Base-by-base conservation (phyloP, 2,888 invertebrate species). In the Hermaeophaga mercurialis region DNA sequence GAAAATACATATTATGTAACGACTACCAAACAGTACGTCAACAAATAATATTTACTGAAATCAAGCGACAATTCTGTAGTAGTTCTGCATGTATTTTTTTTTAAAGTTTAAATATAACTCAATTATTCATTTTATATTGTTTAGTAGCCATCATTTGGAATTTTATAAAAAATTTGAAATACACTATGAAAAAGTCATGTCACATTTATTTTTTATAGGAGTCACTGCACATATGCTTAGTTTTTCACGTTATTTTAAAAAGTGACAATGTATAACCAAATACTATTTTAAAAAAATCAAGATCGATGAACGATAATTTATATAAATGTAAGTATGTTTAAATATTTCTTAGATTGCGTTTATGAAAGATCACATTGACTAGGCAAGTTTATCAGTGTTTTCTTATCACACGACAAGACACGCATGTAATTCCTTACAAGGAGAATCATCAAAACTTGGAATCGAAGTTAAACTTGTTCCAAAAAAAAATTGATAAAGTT, bases 341-440 rank as follows among this genome's bases (percentile, higher is more conserved):
- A 63, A 64, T 60, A 65, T 64, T 60, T 63, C 64, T 65, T 64
- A 64, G 67, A 67, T 67, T 68, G 67, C 67, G 67, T 63, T 63
- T 64, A 66, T 68, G 66, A 67, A 69, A 66, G 58, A 66, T 65
- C 68, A 67, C 70, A 67, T 70, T 70, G 69, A 70, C 66, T 63
- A 66, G 66, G 60, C 66, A 63, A 59, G 67, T 69, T 69, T 67
- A 67, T 67, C 67, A 62, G 58, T 14, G 45, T 62, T 63, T 59
- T 59, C 66, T 69, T 69, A 69, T 67, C 66, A 65, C 64, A 66
- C 62, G 62, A 65, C 61, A 62, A 65, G 62, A 63, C 65, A 61
- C 54, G 54, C 48, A 48, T 53, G 53, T 57, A 53, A 47, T 43
- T 57, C 33, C 18, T 34, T 45, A 45, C 36, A 38, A 43, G 33